These are phyloP conservation scores for Troides oblongomaculatus DNA, from an alignment of 2,888 invertebrate species.

Conservation along the genomic window DNA sequence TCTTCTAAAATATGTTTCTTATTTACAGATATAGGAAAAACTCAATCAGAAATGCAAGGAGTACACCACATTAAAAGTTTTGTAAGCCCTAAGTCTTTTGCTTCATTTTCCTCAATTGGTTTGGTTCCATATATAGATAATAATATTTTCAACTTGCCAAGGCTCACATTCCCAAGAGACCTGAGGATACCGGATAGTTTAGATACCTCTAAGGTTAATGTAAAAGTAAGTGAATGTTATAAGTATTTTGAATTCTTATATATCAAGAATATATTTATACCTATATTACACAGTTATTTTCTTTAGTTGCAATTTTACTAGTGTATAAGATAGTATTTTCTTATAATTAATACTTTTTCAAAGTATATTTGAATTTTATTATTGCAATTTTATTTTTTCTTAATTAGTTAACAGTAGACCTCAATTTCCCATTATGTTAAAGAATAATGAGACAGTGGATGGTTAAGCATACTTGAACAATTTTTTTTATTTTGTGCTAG, in stretches of 20 bases:
- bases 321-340: no score
- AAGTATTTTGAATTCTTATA: not conserved
- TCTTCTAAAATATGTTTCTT: not conserved
- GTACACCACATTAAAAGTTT: slow-evolving; percentile 52
- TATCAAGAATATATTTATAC: not conserved
- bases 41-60: slow-evolving; percentile 40
- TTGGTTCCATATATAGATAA: slow-evolving; percentile 54
- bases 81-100: slow-evolving; percentile 61
- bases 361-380: no score
- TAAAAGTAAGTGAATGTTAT: slow-evolving; percentile 3
- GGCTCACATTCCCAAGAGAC: slow-evolving; percentile 65
- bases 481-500: slow-evolving; percentile 40
- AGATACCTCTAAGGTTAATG: slow-evolving; percentile 38
- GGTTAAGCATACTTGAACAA: no score
- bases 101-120: slow-evolving; percentile 57
- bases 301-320: no score
- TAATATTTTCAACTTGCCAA: slow-evolving; percentile 52
- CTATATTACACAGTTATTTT: no score
- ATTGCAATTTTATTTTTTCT: no score
- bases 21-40: slow-evolving; percentile 47
- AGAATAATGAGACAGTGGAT: no score
- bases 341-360: no score
- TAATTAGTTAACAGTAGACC: no score
- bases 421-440: no score
- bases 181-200: slow-evolving; percentile 57